Evolutionary conservation across 1,140 invertebrate species (phyloP), one percentile per base, ranked within the genome.

Genomic region (Drosophila gunungcola): DNA sequence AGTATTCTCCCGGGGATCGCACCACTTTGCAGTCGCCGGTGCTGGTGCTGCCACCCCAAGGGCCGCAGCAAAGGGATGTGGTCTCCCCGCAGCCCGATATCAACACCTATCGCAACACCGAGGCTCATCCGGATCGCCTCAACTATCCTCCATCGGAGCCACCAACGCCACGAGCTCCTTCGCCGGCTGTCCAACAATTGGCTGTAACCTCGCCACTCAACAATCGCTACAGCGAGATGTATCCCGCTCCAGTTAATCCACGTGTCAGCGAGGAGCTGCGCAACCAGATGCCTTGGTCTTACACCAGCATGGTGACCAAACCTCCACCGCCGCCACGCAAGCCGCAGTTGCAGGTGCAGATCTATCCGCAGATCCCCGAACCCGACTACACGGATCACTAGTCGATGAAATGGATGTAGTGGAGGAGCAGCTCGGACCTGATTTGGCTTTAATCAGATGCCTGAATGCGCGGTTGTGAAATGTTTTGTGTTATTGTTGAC

Each of bases 221-320:
- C 46, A 78, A 77, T 61, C 91, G 91, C 29, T 91, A 91, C 41
- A 85, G 84, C 45, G 84, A 89, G 13, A 78, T 77, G 3, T 78
- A 78, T 42, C 84, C 83, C 6, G 48, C 73, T 6, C 84, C 63
- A 5, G 45, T 34, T 2, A 82, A 91, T 72, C 77, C 80, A 1
- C 84, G 88, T 0, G 69, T 92, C 7, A 91, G 78, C 39, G 89
- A 90, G 41, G 91, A 92, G 62, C 58, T 92, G 48, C 78, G 91
- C 52, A 88, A 92, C 34, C 91, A 92, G 58, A 81, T 92, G 68
- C 91, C 91, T 2, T 92, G 91, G 91, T 91, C 91, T 2, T 92
- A 92, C 36, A 91, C 90, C 1, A 80, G 73, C 57, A 88, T 91
- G 72, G 57, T 78, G 27, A 80, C 70, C 11, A 91, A 91, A 38